Evolutionary conservation across 2,797 vertebrate genomes (phyloP).

Genomic region (Hemitrygon akajei): DNA sequence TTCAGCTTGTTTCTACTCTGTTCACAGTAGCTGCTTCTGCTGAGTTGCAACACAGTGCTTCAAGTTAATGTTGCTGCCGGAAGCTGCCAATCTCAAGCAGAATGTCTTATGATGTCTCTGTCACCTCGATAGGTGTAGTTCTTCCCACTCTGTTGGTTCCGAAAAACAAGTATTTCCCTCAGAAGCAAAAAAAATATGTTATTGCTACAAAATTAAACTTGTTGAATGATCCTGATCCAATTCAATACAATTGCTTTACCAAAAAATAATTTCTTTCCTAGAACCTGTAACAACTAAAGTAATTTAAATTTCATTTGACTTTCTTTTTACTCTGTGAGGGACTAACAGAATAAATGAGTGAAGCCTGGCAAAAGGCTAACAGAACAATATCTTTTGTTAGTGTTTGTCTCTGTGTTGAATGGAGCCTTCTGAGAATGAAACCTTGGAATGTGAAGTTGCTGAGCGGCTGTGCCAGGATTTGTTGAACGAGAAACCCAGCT

Average conservation of each 20-base stretch:
- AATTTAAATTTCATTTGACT: conserved; percentile 4
- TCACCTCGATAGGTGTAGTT: not conserved
- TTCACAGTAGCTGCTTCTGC: not conserved
- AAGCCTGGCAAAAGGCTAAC: not conserved
- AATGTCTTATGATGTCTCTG: not conserved
- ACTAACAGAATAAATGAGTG: not conserved
- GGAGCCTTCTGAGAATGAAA: not conserved
- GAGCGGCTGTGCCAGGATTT: not conserved
- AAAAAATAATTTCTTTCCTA: not conserved
- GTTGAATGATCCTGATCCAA: not conserved
- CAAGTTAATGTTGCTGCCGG: not conserved
- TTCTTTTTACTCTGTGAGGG: not conserved
- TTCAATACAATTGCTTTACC: not conserved
- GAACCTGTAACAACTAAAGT: not conserved
- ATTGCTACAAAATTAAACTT: not conserved
- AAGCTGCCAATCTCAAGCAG: not conserved
- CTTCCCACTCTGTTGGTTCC: not conserved
- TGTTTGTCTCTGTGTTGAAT: not conserved
- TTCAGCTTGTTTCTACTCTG: conserved; percentile 2
- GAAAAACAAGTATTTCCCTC: not conserved
- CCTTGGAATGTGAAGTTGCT: not conserved
- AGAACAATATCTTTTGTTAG: not conserved
- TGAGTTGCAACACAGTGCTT: not conserved
- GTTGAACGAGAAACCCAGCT: too few species aligned
- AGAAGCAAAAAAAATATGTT: not conserved